Evolutionary conservation across 2,888 invertebrate species (phyloP), one percentile per base, ranked within the genome.

Genomic region (Entomobrya proxima): DNA sequence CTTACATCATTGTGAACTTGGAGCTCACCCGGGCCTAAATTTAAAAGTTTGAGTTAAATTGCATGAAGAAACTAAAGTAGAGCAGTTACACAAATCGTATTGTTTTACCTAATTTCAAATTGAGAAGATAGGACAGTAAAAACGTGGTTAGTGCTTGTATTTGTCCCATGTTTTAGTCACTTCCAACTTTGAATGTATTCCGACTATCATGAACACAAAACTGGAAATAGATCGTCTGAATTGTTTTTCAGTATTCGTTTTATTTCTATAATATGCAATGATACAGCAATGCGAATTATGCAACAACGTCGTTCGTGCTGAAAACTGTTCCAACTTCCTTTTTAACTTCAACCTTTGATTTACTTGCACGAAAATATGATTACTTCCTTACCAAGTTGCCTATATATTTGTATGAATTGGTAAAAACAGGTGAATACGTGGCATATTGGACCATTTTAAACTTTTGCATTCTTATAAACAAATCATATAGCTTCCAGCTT

Each of bases 1-100:
- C 74, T 76, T 37, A 55, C 77, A 52, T 88, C 88, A 84, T 88
- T 87, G 35, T 75, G 77, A 30, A 88, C 87, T 64, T 79, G 55
- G 21, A 86, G 84, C 24, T 87, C 85, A 18, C 88, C 87, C 0
- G 86, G 87, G 5, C 86, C 88, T 85, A 67, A n/a, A 44, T 40
- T 69, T 7, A 37, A 77, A 21, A 77, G 1, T 32, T n/a, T 18
- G 15, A 32, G 32, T n/a, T 15, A 18, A n/a, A n/a, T n/a, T n/a
- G n/a, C n/a, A n/a, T n/a, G 24, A 11, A 52, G 24, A 11, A 21
- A 18, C 50, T 1, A 52, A 52, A 11, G n/a, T 1, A 52, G 21
- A 24, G 7, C 13, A 3, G 6, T 50, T 18, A 24, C 24, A 24
- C 3, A 24, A 24, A 21, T 52, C 24, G 37, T 64, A 37, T 37